phyloP scores from a whole-genome alignment of 2,113 vertebrate species.

The Chrysochloris asiatica region DNA sequence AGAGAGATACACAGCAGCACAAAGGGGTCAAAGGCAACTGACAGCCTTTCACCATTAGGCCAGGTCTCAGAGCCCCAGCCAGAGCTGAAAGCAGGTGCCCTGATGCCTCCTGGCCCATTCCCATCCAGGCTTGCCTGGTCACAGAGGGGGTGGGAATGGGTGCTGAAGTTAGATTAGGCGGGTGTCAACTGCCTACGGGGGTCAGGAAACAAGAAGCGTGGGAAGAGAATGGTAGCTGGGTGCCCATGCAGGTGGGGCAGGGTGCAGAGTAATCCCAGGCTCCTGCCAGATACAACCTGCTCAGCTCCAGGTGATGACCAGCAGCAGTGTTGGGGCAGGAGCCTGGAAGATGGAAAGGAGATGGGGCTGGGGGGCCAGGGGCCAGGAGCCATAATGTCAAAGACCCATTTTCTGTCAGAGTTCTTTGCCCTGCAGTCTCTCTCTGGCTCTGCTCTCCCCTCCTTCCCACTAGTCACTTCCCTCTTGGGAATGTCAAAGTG shows the following conservation, averaged over 20 bases:
- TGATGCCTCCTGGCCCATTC: background rate
- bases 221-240: background rate
- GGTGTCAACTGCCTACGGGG: background rate
- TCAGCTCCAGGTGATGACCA: background rate
- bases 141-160: background rate
- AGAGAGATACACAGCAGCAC: slow-evolving; percentile 48
- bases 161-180: background rate
- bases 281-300: background rate
- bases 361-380: background rate
- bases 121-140: background rate
- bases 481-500: slow-evolving; percentile 77
- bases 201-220: background rate
- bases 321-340: background rate
- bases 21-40: background rate
- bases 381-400: background rate
- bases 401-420: slow-evolving; percentile 22
- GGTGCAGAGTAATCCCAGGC: background rate
- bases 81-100: background rate
- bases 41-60: background rate
- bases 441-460: background rate
- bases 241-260: background rate
- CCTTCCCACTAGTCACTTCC: slow-evolving; percentile 46
- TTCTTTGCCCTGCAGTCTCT: background rate
- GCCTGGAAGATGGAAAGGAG: background rate
- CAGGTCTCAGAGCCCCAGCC: background rate